These are phyloP conservation scores for Chromoteleia sp. DNA, from an alignment of 2,888 invertebrate species.

Conservation along the genomic window DNA sequence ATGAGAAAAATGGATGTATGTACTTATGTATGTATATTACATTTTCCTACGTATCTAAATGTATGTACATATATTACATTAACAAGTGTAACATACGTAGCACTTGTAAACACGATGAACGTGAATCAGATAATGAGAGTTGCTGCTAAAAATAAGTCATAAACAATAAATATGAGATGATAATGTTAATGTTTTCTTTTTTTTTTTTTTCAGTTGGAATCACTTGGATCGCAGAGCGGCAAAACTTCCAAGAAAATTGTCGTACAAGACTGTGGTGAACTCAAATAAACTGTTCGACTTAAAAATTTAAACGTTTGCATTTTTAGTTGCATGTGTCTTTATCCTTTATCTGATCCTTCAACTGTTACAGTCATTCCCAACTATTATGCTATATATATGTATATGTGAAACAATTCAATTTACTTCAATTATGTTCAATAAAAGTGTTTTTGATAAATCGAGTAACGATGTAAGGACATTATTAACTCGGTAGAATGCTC, in stretches of 20 bases:
- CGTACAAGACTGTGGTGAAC: conserved; percentile 93
- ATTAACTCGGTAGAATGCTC: conserved; percentile 13
- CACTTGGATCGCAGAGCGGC: conserved; percentile 92
- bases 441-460: conserved; percentile 22
- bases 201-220: conserved; percentile 86
- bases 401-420: conserved; percentile 11
- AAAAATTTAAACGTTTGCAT: conserved; percentile 76
- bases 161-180: no score
- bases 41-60: no score
- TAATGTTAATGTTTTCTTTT: no score
- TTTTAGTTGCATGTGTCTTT: conserved; percentile 77
- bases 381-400: conserved; percentile 25
- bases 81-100: no score
- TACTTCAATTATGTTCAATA: conserved; percentile 27
- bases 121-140: no score
- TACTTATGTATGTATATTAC: no score
- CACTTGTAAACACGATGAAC: no score
- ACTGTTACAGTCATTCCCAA: conserved; percentile 39
- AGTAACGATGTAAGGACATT: conserved; percentile 7
- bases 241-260: conserved; percentile 93
- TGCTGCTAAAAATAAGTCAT: no score
- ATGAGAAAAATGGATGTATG: no score
- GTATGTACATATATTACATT: no score
- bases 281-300: conserved; percentile 84
- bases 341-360: conserved; percentile 43